Conservation (phyloP, 2,888 invertebrate genomes). For the Nipponacmea schrenckii region DNA sequence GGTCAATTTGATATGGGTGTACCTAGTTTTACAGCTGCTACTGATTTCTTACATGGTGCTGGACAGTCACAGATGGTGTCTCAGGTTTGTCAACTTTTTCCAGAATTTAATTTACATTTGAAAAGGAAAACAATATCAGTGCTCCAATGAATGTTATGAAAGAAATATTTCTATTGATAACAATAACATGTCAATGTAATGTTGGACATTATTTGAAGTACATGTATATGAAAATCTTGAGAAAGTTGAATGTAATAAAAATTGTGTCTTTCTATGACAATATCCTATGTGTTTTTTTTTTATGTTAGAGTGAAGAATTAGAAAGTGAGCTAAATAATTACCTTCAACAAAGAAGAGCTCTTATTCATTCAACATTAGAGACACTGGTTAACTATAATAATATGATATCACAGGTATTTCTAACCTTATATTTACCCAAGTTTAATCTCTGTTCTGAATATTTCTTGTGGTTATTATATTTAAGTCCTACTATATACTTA, state of each 20-base stretch:
- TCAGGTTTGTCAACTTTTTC: slow-evolving; percentile 49
- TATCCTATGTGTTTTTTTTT: slow-evolving; percentile 42
- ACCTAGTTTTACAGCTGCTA: slow-evolving; percentile 77
- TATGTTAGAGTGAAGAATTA: slow-evolving; percentile 76
- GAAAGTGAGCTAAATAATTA: slow-evolving; percentile 81
- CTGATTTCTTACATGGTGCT: slow-evolving; percentile 85
- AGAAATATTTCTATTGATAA: not conserved
- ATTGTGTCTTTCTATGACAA: too few species aligned
- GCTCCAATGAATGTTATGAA: not conserved
- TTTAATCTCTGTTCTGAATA: too few species aligned
- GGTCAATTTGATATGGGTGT: slow-evolving; percentile 74
- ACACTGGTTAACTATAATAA: slow-evolving; percentile 83
- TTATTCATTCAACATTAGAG: slow-evolving; percentile 80
- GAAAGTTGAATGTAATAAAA: too few species aligned
- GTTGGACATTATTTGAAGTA: not conserved
- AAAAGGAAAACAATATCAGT: too few species aligned
- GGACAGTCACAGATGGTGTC: slow-evolving; percentile 79
- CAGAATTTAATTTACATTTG: too few species aligned
- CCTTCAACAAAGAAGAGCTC: slow-evolving; percentile 77
- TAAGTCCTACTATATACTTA: too few species aligned
- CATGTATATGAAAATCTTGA: not conserved
- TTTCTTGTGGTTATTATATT: too few species aligned
- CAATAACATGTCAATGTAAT: not conserved
- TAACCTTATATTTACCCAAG: too few species aligned
- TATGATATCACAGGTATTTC: slow-evolving; percentile 69